A percentile compares a stretch with the other conserved stretches of the same genome.
Conservation (phyloP, 2,888 invertebrate genomes). For the Parapristionchus giblindavisi region DNA sequence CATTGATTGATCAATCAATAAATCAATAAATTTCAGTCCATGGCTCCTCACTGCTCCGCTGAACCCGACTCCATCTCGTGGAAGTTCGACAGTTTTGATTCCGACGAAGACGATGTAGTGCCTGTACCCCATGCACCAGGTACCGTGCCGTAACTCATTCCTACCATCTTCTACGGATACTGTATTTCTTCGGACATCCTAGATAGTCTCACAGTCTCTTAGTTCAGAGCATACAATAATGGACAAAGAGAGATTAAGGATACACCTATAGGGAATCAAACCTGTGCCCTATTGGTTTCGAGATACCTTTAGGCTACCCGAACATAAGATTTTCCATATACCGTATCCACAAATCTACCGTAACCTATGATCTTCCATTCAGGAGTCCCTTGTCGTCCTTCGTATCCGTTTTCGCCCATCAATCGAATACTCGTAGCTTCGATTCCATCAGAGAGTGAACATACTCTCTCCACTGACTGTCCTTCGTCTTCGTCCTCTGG, state of each 20-base stretch:
- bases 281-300: no score
- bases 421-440: conserved; percentile 51
- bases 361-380: not conserved
- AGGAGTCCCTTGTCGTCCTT: conserved; percentile 54
- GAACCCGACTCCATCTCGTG: conserved; percentile 40
- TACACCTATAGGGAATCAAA: no score
- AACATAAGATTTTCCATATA: no score
- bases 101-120: conserved; percentile 37
- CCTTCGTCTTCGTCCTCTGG: conserved; percentile 15
- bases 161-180: no score
- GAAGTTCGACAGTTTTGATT: conserved; percentile 46
- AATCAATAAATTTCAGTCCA: not conserved
- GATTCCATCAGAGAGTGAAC: conserved; percentile 15
- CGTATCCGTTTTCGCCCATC: conserved; percentile 53
- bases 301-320: no score
- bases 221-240: no score
- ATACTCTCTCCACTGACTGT: conserved; percentile 34
- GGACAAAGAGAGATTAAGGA: not conserved
- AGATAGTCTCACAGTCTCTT: no score
- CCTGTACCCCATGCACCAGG: not conserved
- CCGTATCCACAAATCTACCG: no score
- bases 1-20: no score
- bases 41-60: not conserved
- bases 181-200: no score
- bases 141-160: not conserved